Percentiles rank a stretch among this genome's conserved stretches.
Conservation (phyloP, 2,888 invertebrate species). For the Rhagonycha fulva region DNA sequence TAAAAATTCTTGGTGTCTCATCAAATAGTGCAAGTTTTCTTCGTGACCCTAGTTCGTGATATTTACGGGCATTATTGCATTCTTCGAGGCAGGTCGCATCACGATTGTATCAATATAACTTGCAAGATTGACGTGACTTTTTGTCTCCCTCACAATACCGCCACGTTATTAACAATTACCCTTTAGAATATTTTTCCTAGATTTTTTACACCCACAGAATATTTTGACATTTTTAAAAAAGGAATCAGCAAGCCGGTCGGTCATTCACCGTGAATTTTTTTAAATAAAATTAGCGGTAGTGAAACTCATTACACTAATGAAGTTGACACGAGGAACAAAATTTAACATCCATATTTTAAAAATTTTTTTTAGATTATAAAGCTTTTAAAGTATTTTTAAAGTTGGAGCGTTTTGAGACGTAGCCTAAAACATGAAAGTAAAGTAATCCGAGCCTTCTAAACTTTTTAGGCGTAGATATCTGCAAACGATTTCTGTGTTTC, state of each 20-base stretch:
- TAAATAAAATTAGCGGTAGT: background rate
- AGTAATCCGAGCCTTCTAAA: slow-evolving; percentile 36
- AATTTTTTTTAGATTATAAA: slow-evolving; percentile 14
- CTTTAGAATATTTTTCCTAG: background rate
- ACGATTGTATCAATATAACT: slow-evolving; percentile 33
- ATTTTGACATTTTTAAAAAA: background rate
- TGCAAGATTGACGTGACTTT: slow-evolving; percentile 31
- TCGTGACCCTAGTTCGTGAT: slow-evolving; percentile 32
- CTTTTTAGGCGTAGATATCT: slow-evolving; percentile 33
- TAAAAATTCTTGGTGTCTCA: slow-evolving; percentile 23
- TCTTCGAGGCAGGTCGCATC: slow-evolving; percentile 29
- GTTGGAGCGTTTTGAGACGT: slow-evolving; percentile 8
- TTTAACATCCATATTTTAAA: background rate
- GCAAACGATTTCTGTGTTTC: slow-evolving; percentile 40
- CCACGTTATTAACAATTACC: slow-evolving; percentile 33
- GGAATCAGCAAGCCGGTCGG: background rate
- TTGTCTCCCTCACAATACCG: slow-evolving; percentile 27
- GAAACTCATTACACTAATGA: background rate
- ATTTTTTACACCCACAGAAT: background rate
- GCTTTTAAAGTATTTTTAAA: slow-evolving; percentile 25
- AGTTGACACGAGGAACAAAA: background rate
- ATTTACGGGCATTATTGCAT: slow-evolving; percentile 32
- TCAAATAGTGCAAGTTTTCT: slow-evolving; percentile 31
- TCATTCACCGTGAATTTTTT: background rate
- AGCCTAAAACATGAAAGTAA: slow-evolving; percentile 30